Conservation (phyloP, 2,797 vertebrate genomes). For the Trachops cirrhosus region DNA sequence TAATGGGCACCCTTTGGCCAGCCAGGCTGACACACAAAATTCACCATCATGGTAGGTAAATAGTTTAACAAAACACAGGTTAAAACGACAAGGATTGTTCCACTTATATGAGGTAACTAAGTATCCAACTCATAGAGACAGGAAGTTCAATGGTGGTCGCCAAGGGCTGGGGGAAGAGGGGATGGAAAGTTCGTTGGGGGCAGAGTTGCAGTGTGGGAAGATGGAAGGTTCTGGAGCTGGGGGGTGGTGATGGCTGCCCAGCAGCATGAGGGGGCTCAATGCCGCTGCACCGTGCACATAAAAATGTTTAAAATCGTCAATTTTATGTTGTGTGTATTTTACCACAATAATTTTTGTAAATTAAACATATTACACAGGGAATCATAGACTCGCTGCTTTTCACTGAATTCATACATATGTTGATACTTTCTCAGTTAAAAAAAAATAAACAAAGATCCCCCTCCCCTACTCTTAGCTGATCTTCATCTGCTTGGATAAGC, state of each 20-base stretch:
- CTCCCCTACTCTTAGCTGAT: neutral
- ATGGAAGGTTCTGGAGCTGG: neutral
- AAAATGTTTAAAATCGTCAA: neutral
- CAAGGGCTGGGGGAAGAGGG: neutral
- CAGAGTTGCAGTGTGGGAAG: neutral
- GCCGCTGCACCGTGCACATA: accelerated
- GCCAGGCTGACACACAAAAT: neutral
- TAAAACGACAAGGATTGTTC: neutral
- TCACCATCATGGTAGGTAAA: neutral
- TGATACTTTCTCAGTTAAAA: neutral
- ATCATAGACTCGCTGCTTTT: neutral
- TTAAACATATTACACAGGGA: neutral
- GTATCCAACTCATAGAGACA: neutral
- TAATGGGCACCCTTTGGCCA: neutral
- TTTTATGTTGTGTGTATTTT: neutral
- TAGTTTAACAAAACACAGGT: neutral
- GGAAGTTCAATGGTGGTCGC: neutral
- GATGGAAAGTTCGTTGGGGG: neutral
- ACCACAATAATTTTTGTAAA: neutral
- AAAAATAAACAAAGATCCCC: neutral
- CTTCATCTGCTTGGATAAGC: neutral
- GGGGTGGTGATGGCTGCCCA: too few relatives aligned
- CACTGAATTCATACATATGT: neutral
- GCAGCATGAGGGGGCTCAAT: too few relatives aligned
- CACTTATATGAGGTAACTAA: neutral